A percentile compares a stretch with the other conserved stretches of the same genome.
phyloP scores from a whole-genome alignment of 2,888 invertebrate genomes.

The Petrolisthes cinctipes region DNA sequence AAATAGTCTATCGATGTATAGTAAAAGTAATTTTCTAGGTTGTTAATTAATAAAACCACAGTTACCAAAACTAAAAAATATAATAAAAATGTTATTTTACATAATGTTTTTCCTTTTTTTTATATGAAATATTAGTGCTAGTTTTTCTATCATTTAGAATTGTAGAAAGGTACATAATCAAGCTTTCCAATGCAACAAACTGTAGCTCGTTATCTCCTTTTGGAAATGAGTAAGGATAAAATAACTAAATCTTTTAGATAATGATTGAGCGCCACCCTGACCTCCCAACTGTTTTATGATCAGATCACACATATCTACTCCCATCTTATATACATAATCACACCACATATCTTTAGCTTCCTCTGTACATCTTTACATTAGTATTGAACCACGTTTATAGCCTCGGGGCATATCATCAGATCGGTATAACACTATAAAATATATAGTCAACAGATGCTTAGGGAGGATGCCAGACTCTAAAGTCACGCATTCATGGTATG shows the following conservation, averaged over 20 bases:
- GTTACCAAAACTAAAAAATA: not conserved
- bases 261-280: too few relatives aligned
- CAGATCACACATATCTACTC: too few relatives aligned
- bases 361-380: too few relatives aligned
- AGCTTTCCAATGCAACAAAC: not conserved
- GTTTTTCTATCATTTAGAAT: not conserved
- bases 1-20: not conserved
- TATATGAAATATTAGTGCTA: not conserved
- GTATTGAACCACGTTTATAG: too few relatives aligned
- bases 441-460: too few relatives aligned
- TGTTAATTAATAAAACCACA: not conserved
- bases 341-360: too few relatives aligned
- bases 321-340: too few relatives aligned
- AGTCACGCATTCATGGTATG: too few relatives aligned
- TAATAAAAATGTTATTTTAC: not conserved
- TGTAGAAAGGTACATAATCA: not conserved
- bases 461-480: too few relatives aligned
- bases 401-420: too few relatives aligned
- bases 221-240: not conserved
- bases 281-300: too few relatives aligned
- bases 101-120: not conserved
- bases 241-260: not conserved
- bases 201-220: not conserved
- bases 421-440: too few relatives aligned
- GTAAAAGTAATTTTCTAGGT: not conserved